Evolutionary conservation across 1,140 invertebrate genomes (phyloP).

Genomic region (Diploscapter pachys): DNA sequence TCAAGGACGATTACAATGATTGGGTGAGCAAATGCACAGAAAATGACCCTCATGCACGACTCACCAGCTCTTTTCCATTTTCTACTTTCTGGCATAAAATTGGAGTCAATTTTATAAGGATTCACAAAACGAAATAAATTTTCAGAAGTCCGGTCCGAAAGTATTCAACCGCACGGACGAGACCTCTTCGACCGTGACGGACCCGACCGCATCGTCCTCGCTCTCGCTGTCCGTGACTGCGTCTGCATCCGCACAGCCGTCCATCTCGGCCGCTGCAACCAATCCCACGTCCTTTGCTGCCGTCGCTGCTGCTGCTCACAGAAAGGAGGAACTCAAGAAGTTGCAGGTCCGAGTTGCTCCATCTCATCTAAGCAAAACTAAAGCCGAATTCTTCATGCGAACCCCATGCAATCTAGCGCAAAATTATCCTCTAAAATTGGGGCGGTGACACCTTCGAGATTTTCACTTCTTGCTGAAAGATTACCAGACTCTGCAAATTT

Average conservation of each 20-base stretch:
- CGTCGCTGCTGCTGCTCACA: slow-evolving; percentile 26
- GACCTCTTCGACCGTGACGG: slow-evolving; percentile 8
- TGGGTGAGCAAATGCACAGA: background rate
- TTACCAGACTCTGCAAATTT: too few relatives aligned
- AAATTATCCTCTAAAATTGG: too few relatives aligned
- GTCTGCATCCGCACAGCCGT: background rate
- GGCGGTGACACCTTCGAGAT: too few relatives aligned
- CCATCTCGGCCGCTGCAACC: slow-evolving; percentile 2
- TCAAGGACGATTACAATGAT: slow-evolving; percentile 2
- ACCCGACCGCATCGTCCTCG: slow-evolving; percentile 4
- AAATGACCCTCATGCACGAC: background rate
- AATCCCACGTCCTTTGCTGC: slow-evolving; percentile 26
- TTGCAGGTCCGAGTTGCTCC: slow-evolving; percentile 8
- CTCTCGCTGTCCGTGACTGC: background rate
- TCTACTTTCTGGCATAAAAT: background rate
- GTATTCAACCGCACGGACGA: slow-evolving; percentile 12
- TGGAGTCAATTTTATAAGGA: background rate
- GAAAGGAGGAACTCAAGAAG: slow-evolving; percentile 12
- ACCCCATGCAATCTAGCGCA: too few relatives aligned
- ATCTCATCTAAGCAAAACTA: too few relatives aligned
- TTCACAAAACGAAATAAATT: background rate
- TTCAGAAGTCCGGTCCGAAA: slow-evolving; percentile 14
- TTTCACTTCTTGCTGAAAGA: too few relatives aligned
- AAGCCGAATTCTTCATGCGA: too few relatives aligned
- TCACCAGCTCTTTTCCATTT: background rate